These are phyloP conservation scores for Cathartes aura DNA, from an alignment of 2,113 vertebrate genomes.

Conservation along the genomic window DNA sequence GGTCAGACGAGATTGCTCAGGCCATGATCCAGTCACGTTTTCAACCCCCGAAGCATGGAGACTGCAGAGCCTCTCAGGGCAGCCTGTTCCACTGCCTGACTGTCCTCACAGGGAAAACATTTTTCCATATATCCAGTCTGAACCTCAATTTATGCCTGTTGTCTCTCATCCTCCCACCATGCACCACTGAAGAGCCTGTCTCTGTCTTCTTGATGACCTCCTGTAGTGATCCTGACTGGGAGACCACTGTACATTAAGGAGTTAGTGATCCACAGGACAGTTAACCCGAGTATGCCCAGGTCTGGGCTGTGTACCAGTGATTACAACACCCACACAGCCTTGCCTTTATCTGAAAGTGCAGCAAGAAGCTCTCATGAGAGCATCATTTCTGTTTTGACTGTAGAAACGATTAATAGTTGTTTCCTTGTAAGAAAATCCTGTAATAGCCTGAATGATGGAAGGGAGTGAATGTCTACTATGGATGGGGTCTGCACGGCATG, in stretches of 20 bases:
- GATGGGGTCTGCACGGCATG: not conserved
- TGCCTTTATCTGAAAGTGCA: not conserved
- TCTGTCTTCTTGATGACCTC: not conserved
- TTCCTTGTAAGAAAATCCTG: not conserved
- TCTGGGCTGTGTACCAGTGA: not conserved
- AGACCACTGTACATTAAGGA: not conserved
- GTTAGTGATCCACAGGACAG: not conserved
- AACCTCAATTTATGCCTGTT: not conserved
- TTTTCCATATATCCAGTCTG: not conserved
- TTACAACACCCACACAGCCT: not conserved
- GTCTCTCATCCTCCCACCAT: not conserved
- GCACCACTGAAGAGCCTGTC: not conserved
- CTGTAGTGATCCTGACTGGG: not conserved
- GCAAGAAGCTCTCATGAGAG: not conserved
- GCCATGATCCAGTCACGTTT: not conserved
- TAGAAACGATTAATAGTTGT: not conserved
- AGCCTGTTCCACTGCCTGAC: not conserved
- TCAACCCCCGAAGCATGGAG: not conserved
- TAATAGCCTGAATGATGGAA: not conserved
- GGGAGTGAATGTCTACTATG: not conserved
- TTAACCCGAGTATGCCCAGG: not conserved
- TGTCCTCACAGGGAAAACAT: not conserved
- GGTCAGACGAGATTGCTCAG: not conserved
- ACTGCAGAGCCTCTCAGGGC: not conserved
- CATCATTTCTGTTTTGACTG: not conserved